Base-by-base conservation (phyloP, 2,888 invertebrate species). In the Iphiclides podalirius region DNA sequence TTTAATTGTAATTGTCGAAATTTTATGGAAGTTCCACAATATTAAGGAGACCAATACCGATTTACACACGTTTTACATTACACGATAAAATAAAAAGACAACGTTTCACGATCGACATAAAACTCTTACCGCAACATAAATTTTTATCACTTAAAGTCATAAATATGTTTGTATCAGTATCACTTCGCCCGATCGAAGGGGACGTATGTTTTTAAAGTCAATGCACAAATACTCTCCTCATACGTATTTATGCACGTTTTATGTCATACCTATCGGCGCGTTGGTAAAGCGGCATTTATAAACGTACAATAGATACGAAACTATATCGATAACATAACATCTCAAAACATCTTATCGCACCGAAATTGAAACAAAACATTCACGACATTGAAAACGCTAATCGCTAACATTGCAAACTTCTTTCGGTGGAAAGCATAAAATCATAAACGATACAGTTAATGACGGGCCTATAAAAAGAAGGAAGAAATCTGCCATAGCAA, bases 401-500 rank as follows among this genome's bases (percentile, higher is more conserved):
- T 38, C 33, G 50, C 72, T 72, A 70, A 72, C 69, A 68, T 67
- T 63, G 63, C 61, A 66, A 73, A 70, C 70, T 46, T 54, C 47
- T 56, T 63, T 54, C 45, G 56, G 55, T 75, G 75, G 75, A 67
- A 75, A 73, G 70, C 63, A 59, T 66, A 72, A 72, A 79, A 75
- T 79, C 79, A 77, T 78, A 75, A 73, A 72, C 69, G 75, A 78
- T 79, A 82, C 79, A 79, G 74, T 82, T 81, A 81, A 81, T 80
- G 79, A 75, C 74, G 68, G 68, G 65, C 70, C 67, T 66, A 76
- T 76, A 78, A 76, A 82, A 76, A 74, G 74, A 64, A 79, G 70
- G 73, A 80, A 75, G 74, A 81, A 84, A 86, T 82, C 80, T 84
- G 82, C 84, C 87, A 87, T 82, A 81, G 79, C 84, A 81, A 76